Evolutionary conservation across 2,797 vertebrate species (phyloP), one percentile per base, ranked within the genome.

Genomic region (Pempheris klunzingeri): DNA sequence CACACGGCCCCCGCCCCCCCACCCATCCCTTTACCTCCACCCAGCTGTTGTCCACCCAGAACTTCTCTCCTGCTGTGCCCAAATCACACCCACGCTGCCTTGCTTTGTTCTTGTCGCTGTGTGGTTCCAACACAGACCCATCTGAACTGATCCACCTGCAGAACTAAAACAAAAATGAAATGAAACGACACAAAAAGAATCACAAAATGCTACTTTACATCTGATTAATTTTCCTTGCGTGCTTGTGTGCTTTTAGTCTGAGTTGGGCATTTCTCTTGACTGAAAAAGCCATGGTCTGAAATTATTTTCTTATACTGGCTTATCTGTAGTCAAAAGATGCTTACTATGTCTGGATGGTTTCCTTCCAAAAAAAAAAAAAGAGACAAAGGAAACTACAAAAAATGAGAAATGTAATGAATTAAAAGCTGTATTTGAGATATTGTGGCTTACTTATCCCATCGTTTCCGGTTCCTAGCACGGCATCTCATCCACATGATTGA

Each of bases 211-310:
- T 95, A 95, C 95, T 95, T 95, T 94, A 93, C 93, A 94, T 94
- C 95, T 88, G 93, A 92, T 91, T 93, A 89, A 77, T 89, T 86
- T 89, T 84, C 84, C 86, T 84, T 77, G 93, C 93, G 90, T 92
- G 96, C 96, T 96, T 96, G 93, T 97, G 96, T 96, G 97, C 95
- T 96, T 96, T 95, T 96, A 94, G 95, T 96, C 96, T 95, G 94
- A 96, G 95, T 95, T 94, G 95, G 88, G 86, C 75, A 76, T 93
- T 88, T 91, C 87, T 90, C 88, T 91, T 88, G 91, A 93, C 92
- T 91, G 85, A 84, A 91, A 67, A 83, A 90, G 91, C 89, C 91
- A 90, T 90, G 86, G 85, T 88, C 76, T 88, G 88, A 90, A 94
- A 95, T 93, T 88, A 92, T 91, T 94, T 92, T 92, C 90, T 92